Evolutionary conservation across 2,888 invertebrate genomes (phyloP), one percentile per base, ranked within the genome.

Genomic region (Ormia ochracea): DNA sequence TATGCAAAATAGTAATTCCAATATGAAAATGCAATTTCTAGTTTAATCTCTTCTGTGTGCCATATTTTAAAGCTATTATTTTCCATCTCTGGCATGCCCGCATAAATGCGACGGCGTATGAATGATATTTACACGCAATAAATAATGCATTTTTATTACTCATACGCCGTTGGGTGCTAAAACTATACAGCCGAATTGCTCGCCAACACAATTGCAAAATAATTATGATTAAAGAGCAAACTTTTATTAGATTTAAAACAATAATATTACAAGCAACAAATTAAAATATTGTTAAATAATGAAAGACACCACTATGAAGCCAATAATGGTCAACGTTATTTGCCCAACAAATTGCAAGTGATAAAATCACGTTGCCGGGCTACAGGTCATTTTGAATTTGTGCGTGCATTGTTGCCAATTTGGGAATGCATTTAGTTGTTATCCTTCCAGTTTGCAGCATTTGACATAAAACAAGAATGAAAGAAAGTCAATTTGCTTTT

Each of bases 141-240:
- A 75, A 80, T 75, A 80, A 59, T 70, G 26, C 14, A 75, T 80
- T 68, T 72, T 75, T 63, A 76, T 80, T 72, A 68, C 66, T 69
- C 80, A 72, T 75, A 72, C 70, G 75, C 6, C n/a, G 19, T 36
- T 21, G 19, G 2, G 4, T 12, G 17, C 12, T 31, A 19, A 21
- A 56, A 21, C 9, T 33, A 10, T 38, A 10, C 12, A 6, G 7
- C 10, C 14, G 19, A 43, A 10, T 21, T 28, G 23, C 33, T 31
- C 50, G n/a, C n/a, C 14, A n/a, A n/a, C n/a, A 10, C 31, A 31
- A 48, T 50, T 36, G 41, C 1, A 54, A 38, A 50, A 45, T 56
- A 68, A 73, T 73, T 73, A 66, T 54, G 12, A 69, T 36, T 58
- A 56, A 65, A 41, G 56, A 31, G 65, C 21, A 56, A 65, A 74